phyloP scores from a whole-genome alignment of 2,113 vertebrate genomes.

The Poecilia latipinna region DNA sequence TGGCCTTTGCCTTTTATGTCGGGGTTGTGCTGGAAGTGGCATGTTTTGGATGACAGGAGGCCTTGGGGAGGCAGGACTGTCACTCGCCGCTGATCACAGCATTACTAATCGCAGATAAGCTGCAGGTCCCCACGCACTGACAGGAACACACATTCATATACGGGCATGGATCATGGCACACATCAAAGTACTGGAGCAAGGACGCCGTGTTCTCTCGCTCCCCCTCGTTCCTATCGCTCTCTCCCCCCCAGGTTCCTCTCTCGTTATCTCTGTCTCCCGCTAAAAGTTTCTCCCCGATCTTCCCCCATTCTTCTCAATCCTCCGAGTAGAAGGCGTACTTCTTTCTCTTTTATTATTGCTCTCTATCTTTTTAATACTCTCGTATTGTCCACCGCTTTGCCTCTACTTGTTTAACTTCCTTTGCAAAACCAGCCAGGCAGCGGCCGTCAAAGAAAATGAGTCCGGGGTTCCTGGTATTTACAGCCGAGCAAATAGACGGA shows the following conservation, averaged over 20 bases:
- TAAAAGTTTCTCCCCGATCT: neutral
- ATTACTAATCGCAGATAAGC: conserved; percentile 76
- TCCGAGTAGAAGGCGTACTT: conserved; percentile 37
- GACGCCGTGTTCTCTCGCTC: conserved; percentile 35
- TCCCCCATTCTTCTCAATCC: conserved; percentile 16
- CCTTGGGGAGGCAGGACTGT: conserved; percentile 55
- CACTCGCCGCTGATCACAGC: conserved; percentile 73
- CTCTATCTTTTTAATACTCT: conserved; percentile 25
- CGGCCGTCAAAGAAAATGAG: conserved; percentile 38
- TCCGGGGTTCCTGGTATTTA: conserved; percentile 67
- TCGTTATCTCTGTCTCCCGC: neutral
- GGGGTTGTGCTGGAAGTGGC: conserved; percentile 46
- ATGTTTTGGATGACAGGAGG: conserved; percentile 65
- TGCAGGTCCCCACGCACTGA: conserved; percentile 47
- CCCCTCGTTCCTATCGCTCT: conserved; percentile 11
- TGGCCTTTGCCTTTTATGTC: conserved; percentile 55
- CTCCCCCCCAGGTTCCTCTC: neutral
- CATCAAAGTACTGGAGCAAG: conserved; percentile 52
- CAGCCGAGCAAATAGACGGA: conserved; percentile 55
- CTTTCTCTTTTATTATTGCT: conserved; percentile 63
- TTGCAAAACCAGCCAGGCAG: conserved; percentile 30
- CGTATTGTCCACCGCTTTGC: conserved; percentile 16
- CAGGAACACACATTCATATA: conserved; percentile 39
- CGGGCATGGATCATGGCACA: conserved; percentile 56
- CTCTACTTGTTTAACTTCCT: conserved; percentile 30